These are phyloP conservation scores for Presbytis comata DNA, from an alignment of 2,797 vertebrate species.

Conservation along the genomic window DNA sequence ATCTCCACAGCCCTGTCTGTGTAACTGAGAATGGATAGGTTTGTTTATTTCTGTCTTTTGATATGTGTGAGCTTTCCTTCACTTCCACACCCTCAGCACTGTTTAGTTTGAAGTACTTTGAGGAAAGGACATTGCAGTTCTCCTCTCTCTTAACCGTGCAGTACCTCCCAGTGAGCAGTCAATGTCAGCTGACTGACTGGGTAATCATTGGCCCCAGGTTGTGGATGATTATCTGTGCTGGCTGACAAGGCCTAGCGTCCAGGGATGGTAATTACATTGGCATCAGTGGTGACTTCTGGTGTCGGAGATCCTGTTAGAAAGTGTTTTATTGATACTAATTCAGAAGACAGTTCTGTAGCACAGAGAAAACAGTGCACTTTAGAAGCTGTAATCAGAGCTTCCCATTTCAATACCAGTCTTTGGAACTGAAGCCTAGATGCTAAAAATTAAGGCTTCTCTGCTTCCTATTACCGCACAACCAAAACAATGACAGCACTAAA, in stretches of 20 bases:
- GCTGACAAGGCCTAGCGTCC: constrained; percentile 17
- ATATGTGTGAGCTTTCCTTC: background rate
- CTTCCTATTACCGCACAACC: background rate
- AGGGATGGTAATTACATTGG: constrained; percentile 28
- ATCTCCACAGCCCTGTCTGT: background rate
- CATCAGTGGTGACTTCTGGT: constrained; percentile 16
- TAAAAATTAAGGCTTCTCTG: constrained; percentile 22
- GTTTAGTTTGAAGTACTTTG: background rate
- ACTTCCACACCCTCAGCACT: background rate
- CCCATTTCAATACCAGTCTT: constrained; percentile 25
- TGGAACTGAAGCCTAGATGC: background rate
- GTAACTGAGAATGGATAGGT: background rate
- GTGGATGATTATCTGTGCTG: constrained; percentile 50
- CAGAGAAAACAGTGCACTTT: constrained; percentile 34
- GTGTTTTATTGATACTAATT: constrained; percentile 50
- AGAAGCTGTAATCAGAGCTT: constrained; percentile 58
- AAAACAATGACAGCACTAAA: background rate
- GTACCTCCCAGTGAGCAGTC: background rate
- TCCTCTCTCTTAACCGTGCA: background rate
- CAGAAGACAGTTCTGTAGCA: constrained; percentile 30
- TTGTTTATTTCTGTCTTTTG: background rate
- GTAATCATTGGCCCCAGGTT: background rate
- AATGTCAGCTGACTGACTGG: background rate
- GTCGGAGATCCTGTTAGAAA: constrained; percentile 54
- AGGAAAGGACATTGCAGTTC: background rate